Conservation (phyloP, 2,888 invertebrate genomes). For the Eilema sororculum region DNA sequence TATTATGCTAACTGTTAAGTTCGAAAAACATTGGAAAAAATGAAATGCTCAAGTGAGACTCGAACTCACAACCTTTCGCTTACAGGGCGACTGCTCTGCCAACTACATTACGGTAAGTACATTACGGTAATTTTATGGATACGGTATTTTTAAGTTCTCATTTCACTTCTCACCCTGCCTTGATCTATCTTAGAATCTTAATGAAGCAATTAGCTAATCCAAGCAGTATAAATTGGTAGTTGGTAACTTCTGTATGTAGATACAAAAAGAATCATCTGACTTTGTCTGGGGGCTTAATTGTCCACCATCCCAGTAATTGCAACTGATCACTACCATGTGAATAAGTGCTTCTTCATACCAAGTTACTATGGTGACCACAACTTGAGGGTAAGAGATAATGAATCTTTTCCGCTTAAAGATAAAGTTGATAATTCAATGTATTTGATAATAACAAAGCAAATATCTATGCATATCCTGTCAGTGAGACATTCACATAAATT, state of each 20-base stretch:
- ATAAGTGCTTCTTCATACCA: slow-evolving; percentile 31
- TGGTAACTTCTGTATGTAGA: slow-evolving; percentile 38
- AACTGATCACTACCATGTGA: slow-evolving; percentile 31
- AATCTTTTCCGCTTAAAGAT: slow-evolving; percentile 25
- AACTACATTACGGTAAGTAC: no score
- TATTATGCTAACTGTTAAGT: no score
- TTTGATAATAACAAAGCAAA: slow-evolving; percentile 50
- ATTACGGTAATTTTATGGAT: no score
- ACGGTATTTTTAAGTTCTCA: not conserved
- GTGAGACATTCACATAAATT: slow-evolving; percentile 67
- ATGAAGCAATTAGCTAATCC: slow-evolving; percentile 10
- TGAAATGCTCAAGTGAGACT: no score
- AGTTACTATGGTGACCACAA: slow-evolving; percentile 34
- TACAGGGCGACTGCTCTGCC: no score
- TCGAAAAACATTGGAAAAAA: no score
- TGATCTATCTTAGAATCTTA: not conserved
- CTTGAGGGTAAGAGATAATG: slow-evolving; percentile 21
- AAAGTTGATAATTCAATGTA: slow-evolving; percentile 31
- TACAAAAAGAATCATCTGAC: slow-evolving; percentile 66
- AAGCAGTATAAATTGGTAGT: slow-evolving; percentile 31
- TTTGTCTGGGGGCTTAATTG: slow-evolving; percentile 72
- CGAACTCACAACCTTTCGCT: no score
- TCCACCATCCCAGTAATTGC: slow-evolving; percentile 37
- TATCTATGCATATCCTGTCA: slow-evolving; percentile 58
- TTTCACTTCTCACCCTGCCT: not conserved